Evolutionary conservation across 2,113 vertebrate species (phyloP).

Genomic region (Corydoras maculifer): DNA sequence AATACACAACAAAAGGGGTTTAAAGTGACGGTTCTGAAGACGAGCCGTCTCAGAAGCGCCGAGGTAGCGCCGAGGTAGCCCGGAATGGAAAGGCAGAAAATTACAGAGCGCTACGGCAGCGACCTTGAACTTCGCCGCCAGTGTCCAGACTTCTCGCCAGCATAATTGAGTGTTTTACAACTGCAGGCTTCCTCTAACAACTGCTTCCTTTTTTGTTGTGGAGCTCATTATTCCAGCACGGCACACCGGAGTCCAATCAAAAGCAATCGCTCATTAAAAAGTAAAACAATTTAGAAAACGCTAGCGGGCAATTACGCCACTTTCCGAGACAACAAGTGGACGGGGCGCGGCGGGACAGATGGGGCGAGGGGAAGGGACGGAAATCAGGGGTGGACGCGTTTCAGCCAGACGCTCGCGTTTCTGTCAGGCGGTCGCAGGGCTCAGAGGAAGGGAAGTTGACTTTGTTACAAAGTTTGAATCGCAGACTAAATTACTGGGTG

Average conservation of each 20-base stretch:
- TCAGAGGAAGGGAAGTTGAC: no score
- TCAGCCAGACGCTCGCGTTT: no score
- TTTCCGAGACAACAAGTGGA: constrained; percentile 30
- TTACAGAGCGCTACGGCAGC: constrained; percentile 20
- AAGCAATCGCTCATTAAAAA: constrained; percentile 43
- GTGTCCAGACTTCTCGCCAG: constrained; percentile 25
- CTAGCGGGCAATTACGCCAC: constrained; percentile 32
- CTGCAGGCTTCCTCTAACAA: constrained; percentile 30
- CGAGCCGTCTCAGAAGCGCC: constrained; percentile 7
- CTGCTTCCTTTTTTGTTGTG: constrained; percentile 23
- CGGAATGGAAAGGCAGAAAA: constrained; percentile 21
- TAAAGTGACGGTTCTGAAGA: neutral
- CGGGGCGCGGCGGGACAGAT: no score
- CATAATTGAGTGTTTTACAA: constrained; percentile 39
- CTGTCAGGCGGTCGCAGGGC: no score
- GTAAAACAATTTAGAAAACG: constrained; percentile 32
- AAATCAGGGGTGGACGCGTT: no score
- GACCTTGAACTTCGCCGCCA: constrained; percentile 39
- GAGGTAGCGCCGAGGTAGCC: neutral
- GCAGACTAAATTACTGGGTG: no score
- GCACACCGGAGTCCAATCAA: constrained; percentile 41
- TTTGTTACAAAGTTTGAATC: no score
- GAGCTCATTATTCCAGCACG: constrained; percentile 39
- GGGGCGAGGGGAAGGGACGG: no score
- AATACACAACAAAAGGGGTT: constrained; percentile 24